These are phyloP conservation scores for Hyperoplus immaculatus DNA, from an alignment of 2,797 vertebrate genomes.

Conservation along the genomic window DNA sequence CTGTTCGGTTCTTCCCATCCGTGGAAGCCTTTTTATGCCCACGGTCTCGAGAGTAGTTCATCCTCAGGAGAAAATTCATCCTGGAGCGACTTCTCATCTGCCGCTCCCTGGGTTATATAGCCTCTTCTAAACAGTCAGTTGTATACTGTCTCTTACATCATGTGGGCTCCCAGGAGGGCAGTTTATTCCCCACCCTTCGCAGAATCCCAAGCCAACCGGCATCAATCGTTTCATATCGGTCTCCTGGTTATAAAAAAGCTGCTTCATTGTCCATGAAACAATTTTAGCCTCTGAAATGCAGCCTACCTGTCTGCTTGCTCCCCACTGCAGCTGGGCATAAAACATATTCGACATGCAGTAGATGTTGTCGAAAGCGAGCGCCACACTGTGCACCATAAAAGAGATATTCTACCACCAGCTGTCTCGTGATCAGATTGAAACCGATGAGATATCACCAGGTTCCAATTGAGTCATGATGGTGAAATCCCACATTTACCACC, in stretches of 20 bases:
- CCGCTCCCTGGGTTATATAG: slow-evolving; percentile 42
- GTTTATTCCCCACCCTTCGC: slow-evolving; percentile 66
- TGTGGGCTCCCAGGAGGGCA: slow-evolving; percentile 50
- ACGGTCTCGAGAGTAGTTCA: slow-evolving; percentile 22
- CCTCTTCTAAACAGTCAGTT: slow-evolving; percentile 31
- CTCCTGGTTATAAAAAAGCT: slow-evolving; percentile 70
- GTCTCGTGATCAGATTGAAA: slow-evolving; percentile 48
- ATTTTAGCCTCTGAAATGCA: slow-evolving; percentile 58
- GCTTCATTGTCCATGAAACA: slow-evolving; percentile 76
- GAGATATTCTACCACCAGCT: slow-evolving; percentile 32
- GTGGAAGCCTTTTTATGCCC: slow-evolving; percentile 49
- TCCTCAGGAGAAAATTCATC: slow-evolving; percentile 51
- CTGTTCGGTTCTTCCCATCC: slow-evolving; percentile 22
- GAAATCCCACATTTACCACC: slow-evolving; percentile 44
- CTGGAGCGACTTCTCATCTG: slow-evolving; percentile 57
- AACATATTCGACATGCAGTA: slow-evolving; percentile 37
- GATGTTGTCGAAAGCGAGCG: slow-evolving; percentile 36
- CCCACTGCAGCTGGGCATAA: slow-evolving; percentile 18
- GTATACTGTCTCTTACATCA: slow-evolving; percentile 32
- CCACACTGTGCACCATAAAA: slow-evolving; percentile 39
- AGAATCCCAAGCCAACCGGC: slow-evolving; percentile 41
- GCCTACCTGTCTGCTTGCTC: slow-evolving; percentile 32
- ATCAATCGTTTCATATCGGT: slow-evolving; percentile 56
- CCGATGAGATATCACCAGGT: slow-evolving; percentile 40
- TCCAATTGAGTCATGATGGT: slow-evolving; percentile 53